Conservation (phyloP, 2,113 vertebrate species). For the Melanerpes formicivorus region DNA sequence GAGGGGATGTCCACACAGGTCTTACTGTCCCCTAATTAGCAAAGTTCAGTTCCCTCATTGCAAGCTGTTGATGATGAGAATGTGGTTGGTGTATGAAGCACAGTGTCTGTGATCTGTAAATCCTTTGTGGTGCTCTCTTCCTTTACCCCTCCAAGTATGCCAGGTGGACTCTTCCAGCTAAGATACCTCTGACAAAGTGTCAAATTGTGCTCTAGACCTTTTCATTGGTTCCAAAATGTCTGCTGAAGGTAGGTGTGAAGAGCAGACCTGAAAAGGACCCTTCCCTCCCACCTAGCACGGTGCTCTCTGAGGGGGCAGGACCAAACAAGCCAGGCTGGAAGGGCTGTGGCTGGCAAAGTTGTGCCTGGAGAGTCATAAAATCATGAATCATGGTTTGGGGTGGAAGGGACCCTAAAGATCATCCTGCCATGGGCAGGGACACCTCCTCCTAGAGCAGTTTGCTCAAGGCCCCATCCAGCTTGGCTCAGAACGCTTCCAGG, state of each 20-base stretch:
- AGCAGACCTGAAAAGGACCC: neutral
- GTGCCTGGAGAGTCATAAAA: neutral
- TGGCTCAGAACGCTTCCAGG: too few species aligned
- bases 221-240: neutral
- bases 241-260: neutral
- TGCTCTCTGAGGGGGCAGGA: neutral
- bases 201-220: neutral
- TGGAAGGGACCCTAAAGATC: too few species aligned
- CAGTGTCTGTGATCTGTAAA: fast-evolving
- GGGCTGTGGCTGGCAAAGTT: neutral
- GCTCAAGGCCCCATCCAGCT: too few species aligned
- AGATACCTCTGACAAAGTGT: neutral
- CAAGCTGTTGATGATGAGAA: neutral
- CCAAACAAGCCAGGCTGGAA: neutral
- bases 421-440: too few species aligned
- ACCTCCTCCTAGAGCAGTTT: too few species aligned
- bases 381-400: too few species aligned
- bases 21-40: neutral
- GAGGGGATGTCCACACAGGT: neutral
- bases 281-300: neutral
- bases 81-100: neutral
- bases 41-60: neutral
- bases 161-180: neutral
- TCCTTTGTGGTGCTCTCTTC: neutral
- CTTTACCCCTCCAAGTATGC: neutral